These are phyloP conservation scores for Taurulus bubalis DNA, from an alignment of 2,113 vertebrate genomes.

Conservation along the genomic window DNA sequence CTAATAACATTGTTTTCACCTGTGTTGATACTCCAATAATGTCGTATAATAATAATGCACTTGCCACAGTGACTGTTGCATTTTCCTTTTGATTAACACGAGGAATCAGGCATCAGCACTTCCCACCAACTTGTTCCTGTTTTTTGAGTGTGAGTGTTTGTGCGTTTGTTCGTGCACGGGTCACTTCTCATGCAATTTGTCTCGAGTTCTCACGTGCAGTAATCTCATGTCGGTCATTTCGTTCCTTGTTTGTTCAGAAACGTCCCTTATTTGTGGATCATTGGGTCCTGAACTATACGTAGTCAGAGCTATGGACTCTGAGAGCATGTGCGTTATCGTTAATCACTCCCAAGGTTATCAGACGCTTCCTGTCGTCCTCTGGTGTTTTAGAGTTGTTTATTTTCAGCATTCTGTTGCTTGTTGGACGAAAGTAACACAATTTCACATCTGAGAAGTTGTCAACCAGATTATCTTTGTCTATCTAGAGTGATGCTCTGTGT, in stretches of 20 bases:
- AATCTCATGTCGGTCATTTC: slow-evolving; percentile 57
- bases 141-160: background rate
- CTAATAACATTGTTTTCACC: background rate
- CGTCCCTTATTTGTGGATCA: slow-evolving; percentile 34
- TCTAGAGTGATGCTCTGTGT: background rate
- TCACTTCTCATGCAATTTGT: slow-evolving; percentile 11
- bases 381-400: background rate
- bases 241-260: slow-evolving; percentile 55
- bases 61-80: slow-evolving; percentile 25
- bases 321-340: background rate
- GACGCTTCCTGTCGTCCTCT: background rate
- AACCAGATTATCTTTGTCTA: background rate
- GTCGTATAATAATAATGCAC: background rate
- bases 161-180: background rate
- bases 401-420: background rate
- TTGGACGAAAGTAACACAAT: background rate
- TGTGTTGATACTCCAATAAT: background rate
- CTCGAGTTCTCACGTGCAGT: slow-evolving; percentile 42
- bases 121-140: slow-evolving; percentile 7
- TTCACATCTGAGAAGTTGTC: background rate
- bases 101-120: slow-evolving; percentile 20
- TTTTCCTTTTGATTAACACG: background rate
- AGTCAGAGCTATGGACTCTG: slow-evolving; percentile 10
- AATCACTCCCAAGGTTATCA: background rate
- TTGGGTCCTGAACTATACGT: slow-evolving; percentile 8